These are phyloP conservation scores for Mimachlamys varia DNA, from an alignment of 2,888 invertebrate species.

Conservation along the genomic window DNA sequence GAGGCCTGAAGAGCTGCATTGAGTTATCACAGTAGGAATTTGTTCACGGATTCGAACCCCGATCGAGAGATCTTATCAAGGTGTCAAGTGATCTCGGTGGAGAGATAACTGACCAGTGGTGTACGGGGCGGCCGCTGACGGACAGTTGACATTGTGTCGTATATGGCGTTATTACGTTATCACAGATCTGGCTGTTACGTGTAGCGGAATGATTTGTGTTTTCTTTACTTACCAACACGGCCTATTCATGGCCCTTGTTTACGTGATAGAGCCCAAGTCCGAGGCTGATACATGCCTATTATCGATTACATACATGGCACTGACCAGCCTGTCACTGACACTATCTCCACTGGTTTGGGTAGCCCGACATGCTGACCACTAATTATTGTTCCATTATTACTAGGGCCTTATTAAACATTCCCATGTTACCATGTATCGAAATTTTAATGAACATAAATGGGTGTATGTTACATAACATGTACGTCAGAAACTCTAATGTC, in stretches of 20 bases:
- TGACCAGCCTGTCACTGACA: neutral
- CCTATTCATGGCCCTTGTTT: neutral
- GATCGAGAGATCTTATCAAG: slow-evolving; percentile 28
- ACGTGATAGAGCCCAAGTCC: neutral
- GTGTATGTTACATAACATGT: neutral
- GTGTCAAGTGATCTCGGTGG: slow-evolving; percentile 5
- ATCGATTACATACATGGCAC: neutral
- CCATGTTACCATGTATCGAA: neutral
- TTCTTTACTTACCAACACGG: neutral
- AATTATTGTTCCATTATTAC: neutral
- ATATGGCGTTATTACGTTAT: neutral
- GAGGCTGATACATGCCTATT: neutral
- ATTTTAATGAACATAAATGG: neutral
- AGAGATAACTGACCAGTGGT: slow-evolving; percentile 11
- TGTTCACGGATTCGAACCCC: slow-evolving; percentile 24
- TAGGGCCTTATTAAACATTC: neutral
- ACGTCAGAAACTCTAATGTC: neutral
- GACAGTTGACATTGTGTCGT: neutral
- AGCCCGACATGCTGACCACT: neutral
- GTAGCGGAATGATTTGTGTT: neutral
- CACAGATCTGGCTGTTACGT: neutral
- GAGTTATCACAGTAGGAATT: neutral
- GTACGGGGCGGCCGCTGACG: neutral
- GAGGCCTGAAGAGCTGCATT: neutral
- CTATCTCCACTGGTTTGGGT: neutral